Percentiles rank a stretch among this genome's conserved stretches.
Evolutionary conservation across 53 echinoderm and acorn worm species (phyloP).

Genomic region (Holothuria leucospilota): DNA sequence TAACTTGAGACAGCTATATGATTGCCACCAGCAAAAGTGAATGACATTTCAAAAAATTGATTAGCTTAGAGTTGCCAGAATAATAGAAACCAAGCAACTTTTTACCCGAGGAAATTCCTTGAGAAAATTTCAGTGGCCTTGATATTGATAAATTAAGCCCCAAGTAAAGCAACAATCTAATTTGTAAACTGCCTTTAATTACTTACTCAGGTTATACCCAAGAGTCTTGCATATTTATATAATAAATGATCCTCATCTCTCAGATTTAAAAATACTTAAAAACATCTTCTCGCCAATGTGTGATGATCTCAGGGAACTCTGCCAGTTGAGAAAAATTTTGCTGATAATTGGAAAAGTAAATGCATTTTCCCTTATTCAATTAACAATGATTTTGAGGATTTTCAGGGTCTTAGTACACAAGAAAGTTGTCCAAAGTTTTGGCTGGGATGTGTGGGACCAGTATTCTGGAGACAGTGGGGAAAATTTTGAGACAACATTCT

Average conservation of each 20-base stretch:
- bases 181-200: conserved; percentile 50
- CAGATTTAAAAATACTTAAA: conserved; percentile 20
- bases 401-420: conserved; percentile 3
- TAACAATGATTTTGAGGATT: conserved; percentile 39
- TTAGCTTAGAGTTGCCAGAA: conserved; percentile 1
- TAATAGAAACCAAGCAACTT: conserved; percentile 2
- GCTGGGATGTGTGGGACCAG: too few relatives aligned
- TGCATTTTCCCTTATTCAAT: conserved; percentile 18
- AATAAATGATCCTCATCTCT: not conserved
- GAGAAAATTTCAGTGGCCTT: conserved; percentile 38
- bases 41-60: conserved; percentile 33
- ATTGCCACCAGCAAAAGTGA: conserved; percentile 32
- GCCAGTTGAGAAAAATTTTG: conserved; percentile 1
- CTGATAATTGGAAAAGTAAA: conserved; percentile 34
- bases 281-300: conserved; percentile 1
- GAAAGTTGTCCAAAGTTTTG: conserved; percentile 14
- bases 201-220: conserved; percentile 44
- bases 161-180: conserved; percentile 48
- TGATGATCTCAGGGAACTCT: not conserved
- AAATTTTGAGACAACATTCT: too few relatives aligned
- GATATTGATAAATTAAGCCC: conserved; percentile 49
- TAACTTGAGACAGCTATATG: conserved; percentile 17
- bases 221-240: conserved; percentile 3
- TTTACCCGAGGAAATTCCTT: conserved; percentile 32
- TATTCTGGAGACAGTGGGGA: too few relatives aligned